phyloP scores from a whole-genome alignment of 2,113 vertebrate species.

The Brachyistius frenatus region DNA sequence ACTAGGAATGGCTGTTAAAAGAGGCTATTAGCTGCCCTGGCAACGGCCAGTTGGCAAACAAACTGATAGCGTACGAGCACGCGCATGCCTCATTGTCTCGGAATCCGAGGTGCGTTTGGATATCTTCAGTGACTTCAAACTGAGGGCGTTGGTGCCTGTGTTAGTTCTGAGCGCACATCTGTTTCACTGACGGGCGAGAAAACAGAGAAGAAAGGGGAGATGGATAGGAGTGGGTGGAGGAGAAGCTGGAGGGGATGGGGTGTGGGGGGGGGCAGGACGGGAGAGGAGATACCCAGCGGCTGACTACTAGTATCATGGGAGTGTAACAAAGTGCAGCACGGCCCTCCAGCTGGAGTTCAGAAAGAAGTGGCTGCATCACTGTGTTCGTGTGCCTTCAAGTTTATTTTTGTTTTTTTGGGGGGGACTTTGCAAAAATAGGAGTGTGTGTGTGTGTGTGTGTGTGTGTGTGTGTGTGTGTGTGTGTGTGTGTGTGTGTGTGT shows the following conservation, averaged over 20 bases:
- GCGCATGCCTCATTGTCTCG: slow-evolving; percentile 34
- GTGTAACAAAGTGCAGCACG: slow-evolving; percentile 62
- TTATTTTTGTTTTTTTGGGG: too few species aligned
- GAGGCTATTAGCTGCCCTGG: slow-evolving; percentile 8
- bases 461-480: neutral
- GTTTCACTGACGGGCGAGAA: slow-evolving; percentile 55
- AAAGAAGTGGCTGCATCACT: slow-evolving; percentile 29
- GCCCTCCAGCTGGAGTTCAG: slow-evolving; percentile 59
- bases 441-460: too few species aligned
- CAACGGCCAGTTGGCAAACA: neutral
- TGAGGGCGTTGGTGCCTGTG: slow-evolving; percentile 18
- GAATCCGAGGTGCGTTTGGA: slow-evolving; percentile 8
- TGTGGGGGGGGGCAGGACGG: neutral
- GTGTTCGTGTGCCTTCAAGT: neutral
- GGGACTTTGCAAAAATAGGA: too few species aligned
- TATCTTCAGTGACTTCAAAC: slow-evolving; percentile 43
- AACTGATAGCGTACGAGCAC: neutral
- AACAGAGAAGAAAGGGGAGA: slow-evolving; percentile 57
- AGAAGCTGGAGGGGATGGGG: slow-evolving; percentile 18
- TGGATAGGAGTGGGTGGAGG: slow-evolving; percentile 32
- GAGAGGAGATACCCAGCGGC: slow-evolving; percentile 53
- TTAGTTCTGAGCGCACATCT: slow-evolving; percentile 44
- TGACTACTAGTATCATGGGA: slow-evolving; percentile 54
- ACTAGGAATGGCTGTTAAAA: slow-evolving; percentile 14
- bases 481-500: neutral